These are phyloP conservation scores for Leptosomus discolor DNA, from an alignment of 2,113 vertebrate genomes.

Conservation along the genomic window DNA sequence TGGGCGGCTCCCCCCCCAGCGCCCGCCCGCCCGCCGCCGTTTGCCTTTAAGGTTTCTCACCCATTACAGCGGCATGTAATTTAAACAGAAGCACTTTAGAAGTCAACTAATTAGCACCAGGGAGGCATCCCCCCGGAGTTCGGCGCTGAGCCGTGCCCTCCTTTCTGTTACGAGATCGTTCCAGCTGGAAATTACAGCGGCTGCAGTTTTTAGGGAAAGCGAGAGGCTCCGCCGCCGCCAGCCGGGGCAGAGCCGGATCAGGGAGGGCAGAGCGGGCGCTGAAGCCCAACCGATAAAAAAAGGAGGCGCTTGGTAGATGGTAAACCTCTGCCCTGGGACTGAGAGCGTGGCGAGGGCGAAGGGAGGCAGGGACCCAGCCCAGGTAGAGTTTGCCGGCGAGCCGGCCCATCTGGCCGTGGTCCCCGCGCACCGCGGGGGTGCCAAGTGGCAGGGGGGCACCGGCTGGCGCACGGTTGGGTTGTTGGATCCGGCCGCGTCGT, in stretches of 20 bases:
- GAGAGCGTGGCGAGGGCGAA: neutral
- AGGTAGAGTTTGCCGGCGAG: neutral
- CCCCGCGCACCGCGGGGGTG: neutral
- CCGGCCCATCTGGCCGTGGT: neutral
- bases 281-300: neutral
- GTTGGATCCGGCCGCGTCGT: neutral
- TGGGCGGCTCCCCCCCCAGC: neutral
- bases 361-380: neutral
- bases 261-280: neutral
- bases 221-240: neutral
- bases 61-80: conserved; percentile 32
- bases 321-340: fast-evolving
- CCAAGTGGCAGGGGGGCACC: conserved; percentile 11
- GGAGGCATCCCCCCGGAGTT: conserved; percentile 77
- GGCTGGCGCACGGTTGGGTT: neutral
- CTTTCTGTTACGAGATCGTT: conserved; percentile 46
- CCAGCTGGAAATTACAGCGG: conserved; percentile 16
- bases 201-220: conserved; percentile 17
- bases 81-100: conserved; percentile 66
- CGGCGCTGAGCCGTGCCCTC: conserved; percentile 60
- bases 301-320: neutral
- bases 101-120: conserved; percentile 70
- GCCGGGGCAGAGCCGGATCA: neutral
- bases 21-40: neutral
- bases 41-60: conserved; percentile 53